A percentile compares a stretch with the other conserved stretches of the same genome.
Conservation (phyloP, 1,140 invertebrate species). For the Muscidifurax raptorellus region DNA sequence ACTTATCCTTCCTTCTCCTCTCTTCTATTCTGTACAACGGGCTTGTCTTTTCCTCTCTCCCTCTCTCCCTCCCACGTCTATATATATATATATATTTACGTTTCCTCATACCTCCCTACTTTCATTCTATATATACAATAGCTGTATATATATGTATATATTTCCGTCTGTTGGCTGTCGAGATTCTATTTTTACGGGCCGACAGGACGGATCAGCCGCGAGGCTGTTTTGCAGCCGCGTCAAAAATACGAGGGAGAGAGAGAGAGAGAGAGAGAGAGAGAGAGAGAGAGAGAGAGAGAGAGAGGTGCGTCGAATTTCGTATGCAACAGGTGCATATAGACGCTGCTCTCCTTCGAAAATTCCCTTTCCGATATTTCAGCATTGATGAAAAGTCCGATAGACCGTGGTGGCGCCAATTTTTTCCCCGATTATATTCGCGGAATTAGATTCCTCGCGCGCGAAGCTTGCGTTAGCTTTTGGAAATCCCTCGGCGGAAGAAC, state of each 20-base stretch:
- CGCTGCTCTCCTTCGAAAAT: background rate
- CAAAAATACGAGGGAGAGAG: background rate
- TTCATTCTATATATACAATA: background rate
- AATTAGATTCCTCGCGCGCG: background rate
- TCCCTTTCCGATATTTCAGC: background rate
- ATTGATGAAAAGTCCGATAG: background rate
- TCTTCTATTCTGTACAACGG: background rate
- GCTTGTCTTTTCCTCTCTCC: background rate
- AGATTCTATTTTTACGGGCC: conserved; percentile 21
- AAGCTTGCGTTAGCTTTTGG: background rate
- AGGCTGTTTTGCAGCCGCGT: background rate
- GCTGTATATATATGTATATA: background rate
- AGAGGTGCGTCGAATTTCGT: background rate
- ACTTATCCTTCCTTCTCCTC: conserved; percentile 50
- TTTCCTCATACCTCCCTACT: background rate
- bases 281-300: too few species aligned
- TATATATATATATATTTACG: conserved; percentile 33
- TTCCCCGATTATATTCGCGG: background rate
- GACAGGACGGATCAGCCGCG: background rate
- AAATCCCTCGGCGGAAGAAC: background rate
- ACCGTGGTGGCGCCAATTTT: background rate
- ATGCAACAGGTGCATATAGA: background rate
- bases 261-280: too few species aligned
- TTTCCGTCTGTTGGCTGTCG: background rate
- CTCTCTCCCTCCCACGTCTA: background rate